Percentiles rank a stretch among this genome's conserved stretches.
Evolutionary conservation across 1,140 invertebrate species (phyloP).

Genomic region (Drosophila ohnishii): DNA sequence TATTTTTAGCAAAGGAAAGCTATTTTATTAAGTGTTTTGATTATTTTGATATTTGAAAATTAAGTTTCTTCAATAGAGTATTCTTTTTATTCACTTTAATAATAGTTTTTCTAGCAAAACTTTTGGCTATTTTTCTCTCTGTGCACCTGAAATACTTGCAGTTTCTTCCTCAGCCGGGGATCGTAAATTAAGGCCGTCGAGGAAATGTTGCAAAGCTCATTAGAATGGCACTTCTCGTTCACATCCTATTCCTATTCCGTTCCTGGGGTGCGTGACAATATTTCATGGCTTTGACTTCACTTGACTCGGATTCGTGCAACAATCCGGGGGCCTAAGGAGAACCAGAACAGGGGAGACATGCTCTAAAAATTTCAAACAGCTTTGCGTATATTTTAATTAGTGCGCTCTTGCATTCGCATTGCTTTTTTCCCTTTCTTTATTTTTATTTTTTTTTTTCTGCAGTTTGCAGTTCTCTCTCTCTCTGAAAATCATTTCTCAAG

Average conservation of each 20-base stretch:
- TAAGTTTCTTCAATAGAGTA: not conserved
- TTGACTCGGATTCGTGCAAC: slow-evolving; percentile 42
- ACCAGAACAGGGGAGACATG: slow-evolving; percentile 37
- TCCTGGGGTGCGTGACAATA: slow-evolving; percentile 67
- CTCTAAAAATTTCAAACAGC: slow-evolving; percentile 60
- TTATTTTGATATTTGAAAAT: not conserved
- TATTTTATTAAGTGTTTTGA: not conserved
- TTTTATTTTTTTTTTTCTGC: not conserved
- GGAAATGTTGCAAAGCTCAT: slow-evolving; percentile 46
- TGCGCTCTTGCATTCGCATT: slow-evolving; percentile 29
- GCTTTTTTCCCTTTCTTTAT: not conserved
- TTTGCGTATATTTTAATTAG: slow-evolving; percentile 72
- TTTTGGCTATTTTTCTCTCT: not conserved
- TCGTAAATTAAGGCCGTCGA: slow-evolving; percentile 45
- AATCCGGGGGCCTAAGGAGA: slow-evolving; percentile 6
- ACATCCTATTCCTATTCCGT: slow-evolving; percentile 34
- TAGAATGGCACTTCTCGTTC: slow-evolving; percentile 39
- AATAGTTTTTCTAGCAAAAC: not conserved
- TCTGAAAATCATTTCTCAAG: slow-evolving; percentile 68
- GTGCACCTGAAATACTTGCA: slow-evolving; percentile 11
- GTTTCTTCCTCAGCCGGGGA: not conserved
- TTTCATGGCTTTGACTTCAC: slow-evolving; percentile 60
- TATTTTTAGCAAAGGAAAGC: not conserved
- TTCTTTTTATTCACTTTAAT: no score
- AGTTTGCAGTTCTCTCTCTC: slow-evolving; percentile 13